A percentile compares a stretch with the other conserved stretches of the same genome.
phyloP scores from a whole-genome alignment of 2,797 vertebrate species.

The Pseudocheirus occidentalis region DNA sequence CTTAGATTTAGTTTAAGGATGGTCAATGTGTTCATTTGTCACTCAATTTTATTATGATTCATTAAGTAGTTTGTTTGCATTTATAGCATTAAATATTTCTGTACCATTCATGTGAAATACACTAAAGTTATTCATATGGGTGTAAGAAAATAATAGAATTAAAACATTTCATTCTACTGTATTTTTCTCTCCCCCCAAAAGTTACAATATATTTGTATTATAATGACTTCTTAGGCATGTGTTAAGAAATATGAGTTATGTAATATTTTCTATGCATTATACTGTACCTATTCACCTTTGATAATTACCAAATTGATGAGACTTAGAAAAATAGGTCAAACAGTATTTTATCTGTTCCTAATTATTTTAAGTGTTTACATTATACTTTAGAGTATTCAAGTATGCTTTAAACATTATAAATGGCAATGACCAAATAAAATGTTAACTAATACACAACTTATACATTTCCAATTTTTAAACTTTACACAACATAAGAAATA shows the following conservation, averaged over 20 bases:
- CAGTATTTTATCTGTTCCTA: conserved; percentile 3
- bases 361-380: conserved; percentile 1
- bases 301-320: background rate
- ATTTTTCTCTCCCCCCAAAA: background rate
- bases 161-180: conserved; percentile 9
- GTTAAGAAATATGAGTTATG: background rate
- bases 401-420: background rate
- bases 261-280: conserved; percentile 2
- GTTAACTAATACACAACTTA: background rate
- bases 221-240: conserved; percentile 13
- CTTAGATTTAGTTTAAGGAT: conserved; percentile 86
- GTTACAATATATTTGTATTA: conserved; percentile 29
- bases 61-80: conserved; percentile 72
- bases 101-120: background rate
- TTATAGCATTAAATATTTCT: background rate
- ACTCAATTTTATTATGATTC: conserved; percentile 82
- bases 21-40: conserved; percentile 80
- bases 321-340: background rate
- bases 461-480: conserved; percentile 1
- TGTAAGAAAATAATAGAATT: conserved; percentile 12
- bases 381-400: background rate
- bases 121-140: conserved; percentile 22
- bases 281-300: background rate
- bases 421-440: background rate
- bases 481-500: conserved; percentile 44